phyloP scores from a whole-genome alignment of 2,888 invertebrate genomes.

The Heliothis peltigera region DNA sequence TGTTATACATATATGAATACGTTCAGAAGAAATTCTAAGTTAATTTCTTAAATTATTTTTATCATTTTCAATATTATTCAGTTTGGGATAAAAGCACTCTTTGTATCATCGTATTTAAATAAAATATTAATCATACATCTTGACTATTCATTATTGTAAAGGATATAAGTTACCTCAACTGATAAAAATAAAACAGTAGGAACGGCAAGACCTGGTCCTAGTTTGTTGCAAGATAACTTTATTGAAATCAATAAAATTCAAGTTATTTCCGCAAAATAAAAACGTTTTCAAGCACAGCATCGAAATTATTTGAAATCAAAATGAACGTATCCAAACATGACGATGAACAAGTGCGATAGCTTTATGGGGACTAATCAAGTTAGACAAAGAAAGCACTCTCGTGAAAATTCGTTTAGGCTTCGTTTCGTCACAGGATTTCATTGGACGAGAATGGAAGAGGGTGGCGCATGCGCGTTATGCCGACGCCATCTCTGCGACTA shows the following conservation, averaged over 20 bases:
- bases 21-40: too few species aligned
- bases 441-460: conserved; percentile 84
- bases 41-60: too few species aligned
- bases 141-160: too few species aligned
- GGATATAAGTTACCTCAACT: too few species aligned
- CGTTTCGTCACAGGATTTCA: conserved; percentile 77
- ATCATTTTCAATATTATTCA: too few species aligned
- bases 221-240: too few species aligned
- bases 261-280: conserved; percentile 8
- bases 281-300: conserved; percentile 28
- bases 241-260: neutral
- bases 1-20: too few species aligned
- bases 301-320: conserved; percentile 30
- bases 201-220: too few species aligned
- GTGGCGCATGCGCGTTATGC: conserved; percentile 90
- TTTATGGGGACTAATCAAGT: conserved; percentile 16
- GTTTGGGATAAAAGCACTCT: too few species aligned
- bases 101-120: too few species aligned
- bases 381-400: conserved; percentile 65
- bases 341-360: conserved; percentile 27
- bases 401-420: conserved; percentile 76
- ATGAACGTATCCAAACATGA: conserved; percentile 56
- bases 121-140: too few species aligned
- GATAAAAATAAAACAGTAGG: too few species aligned
- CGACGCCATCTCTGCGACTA: conserved; percentile 90